Percentiles rank a stretch among this genome's conserved stretches.
Conservation (phyloP, 2,113 vertebrate species). For the Centropus unirufus region DNA sequence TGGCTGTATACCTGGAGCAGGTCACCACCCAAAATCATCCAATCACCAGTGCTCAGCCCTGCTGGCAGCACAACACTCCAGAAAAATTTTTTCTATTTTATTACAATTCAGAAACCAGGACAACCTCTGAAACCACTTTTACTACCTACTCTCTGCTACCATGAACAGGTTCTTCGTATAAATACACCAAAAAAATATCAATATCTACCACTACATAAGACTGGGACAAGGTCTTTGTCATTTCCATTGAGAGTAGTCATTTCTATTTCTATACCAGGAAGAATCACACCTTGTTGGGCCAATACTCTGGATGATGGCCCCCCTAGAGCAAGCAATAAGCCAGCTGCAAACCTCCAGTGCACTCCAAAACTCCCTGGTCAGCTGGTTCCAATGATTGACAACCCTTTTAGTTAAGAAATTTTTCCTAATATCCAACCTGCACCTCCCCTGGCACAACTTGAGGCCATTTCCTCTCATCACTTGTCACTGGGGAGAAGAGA, state of each 20-base stretch:
- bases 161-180: background rate
- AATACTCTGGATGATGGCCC: background rate
- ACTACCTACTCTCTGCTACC: background rate
- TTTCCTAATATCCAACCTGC: background rate
- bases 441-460: background rate
- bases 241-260: too few relatives aligned
- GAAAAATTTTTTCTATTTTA: background rate
- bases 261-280: background rate
- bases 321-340: background rate
- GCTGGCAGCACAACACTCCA: background rate
- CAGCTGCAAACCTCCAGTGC: background rate
- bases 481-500: background rate
- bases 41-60: background rate
- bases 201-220: background rate
- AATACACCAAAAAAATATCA: background rate
- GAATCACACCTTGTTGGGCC: background rate
- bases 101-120: background rate
- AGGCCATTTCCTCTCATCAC: background rate
- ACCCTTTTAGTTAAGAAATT: background rate
- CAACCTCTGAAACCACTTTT: background rate
- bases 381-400: background rate
- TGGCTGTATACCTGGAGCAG: background rate
- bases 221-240: background rate
- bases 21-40: background rate
- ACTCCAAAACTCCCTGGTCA: background rate